Conservation (phyloP, 2,888 invertebrate species). For the Pandemis heparana region DNA sequence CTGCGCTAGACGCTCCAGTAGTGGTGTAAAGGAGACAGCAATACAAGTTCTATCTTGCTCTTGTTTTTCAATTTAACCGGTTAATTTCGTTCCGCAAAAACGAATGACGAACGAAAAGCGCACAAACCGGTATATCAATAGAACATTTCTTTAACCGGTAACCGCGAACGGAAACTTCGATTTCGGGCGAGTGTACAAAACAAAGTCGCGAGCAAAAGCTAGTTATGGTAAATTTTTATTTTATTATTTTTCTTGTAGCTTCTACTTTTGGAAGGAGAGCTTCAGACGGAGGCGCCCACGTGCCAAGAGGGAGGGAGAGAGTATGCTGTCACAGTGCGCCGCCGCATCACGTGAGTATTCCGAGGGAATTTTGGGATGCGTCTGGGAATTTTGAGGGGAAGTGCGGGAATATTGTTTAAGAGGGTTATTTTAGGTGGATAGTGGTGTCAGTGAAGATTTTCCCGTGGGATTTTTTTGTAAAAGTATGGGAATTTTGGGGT, state of each 20-base stretch:
- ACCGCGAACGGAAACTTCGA: no score
- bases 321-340: constrained; percentile 80
- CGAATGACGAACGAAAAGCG: no score
- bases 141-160: no score
- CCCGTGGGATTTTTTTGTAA: neutral
- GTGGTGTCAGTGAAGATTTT: neutral
- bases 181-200: no score
- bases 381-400: neutral
- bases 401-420: constrained; percentile 3
- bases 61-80: no score
- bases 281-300: constrained; percentile 98
- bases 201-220: no score
- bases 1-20: no score
- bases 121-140: no score
- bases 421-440: neutral
- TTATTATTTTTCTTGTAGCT: constrained; percentile 69
- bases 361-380: neutral
- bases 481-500: neutral
- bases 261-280: constrained; percentile 95
- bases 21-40: no score
- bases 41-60: no score
- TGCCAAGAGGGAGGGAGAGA: constrained; percentile 85
- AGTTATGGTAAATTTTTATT: no score
- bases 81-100: no score
- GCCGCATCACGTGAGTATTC: constrained; percentile 69